Conservation (phyloP, 1,140 invertebrate genomes). For the Drosophila jambulina region DNA sequence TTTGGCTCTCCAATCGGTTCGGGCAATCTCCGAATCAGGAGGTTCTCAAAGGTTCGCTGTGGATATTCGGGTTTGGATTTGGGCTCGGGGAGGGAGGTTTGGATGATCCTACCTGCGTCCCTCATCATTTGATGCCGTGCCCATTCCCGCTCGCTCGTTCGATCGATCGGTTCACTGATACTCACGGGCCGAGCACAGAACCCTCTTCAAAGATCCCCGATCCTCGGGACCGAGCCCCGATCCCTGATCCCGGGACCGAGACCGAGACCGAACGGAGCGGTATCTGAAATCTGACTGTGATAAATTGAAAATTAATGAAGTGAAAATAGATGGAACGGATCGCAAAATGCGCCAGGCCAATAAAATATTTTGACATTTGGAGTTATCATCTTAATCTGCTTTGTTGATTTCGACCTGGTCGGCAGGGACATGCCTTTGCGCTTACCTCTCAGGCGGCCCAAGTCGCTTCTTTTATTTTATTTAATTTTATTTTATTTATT, state of each 20-base stretch:
- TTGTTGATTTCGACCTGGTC: constrained; percentile 75
- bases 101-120: constrained; percentile 71
- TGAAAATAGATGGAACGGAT: constrained; percentile 85
- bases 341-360: constrained; percentile 85
- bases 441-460: not conserved
- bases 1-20: constrained; percentile 11
- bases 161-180: constrained; percentile 74
- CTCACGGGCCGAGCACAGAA: constrained; percentile 46
- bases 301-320: constrained; percentile 85
- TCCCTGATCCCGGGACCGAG: constrained; percentile 2
- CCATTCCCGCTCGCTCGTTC: constrained; percentile 36
- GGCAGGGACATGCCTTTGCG: constrained; percentile 35
- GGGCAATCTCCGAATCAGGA: constrained; percentile 5
- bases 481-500: not conserved
- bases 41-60: constrained; percentile 41
- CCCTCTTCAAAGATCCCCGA: constrained; percentile 70
- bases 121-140: constrained; percentile 60
- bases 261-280: constrained; percentile 28
- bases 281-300: constrained; percentile 85
- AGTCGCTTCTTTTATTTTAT: constrained; percentile 1
- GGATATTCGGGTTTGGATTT: constrained; percentile 44
- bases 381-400: constrained; percentile 85
- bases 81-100: not conserved
- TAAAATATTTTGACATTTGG: constrained; percentile 85
- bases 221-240: constrained; percentile 17